Percentiles rank a stretch among this genome's conserved stretches.
phyloP scores from a whole-genome alignment of 1,140 invertebrate species.

The Chlorops oryzae region DNA sequence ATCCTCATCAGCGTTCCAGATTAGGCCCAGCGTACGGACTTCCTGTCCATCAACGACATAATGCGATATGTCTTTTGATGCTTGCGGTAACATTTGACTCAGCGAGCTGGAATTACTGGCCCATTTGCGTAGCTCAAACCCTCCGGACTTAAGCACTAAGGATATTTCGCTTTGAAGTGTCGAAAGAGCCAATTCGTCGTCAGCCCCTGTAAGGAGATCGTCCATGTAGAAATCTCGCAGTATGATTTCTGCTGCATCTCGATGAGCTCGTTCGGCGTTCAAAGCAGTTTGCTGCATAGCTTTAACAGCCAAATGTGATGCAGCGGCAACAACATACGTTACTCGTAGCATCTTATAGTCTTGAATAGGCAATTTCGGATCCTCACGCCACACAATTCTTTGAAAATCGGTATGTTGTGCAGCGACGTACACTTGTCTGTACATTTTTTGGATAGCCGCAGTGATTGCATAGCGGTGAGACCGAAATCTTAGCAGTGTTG shows the following conservation, averaged over 20 bases:
- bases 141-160: no score
- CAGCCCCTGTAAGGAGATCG: no score
- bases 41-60: background rate
- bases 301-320: constrained; percentile 34
- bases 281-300: constrained; percentile 30
- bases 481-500: constrained; percentile 17
- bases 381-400: constrained; percentile 41
- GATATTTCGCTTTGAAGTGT: no score
- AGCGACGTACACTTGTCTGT: constrained; percentile 18
- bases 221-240: background rate
- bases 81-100: no score
- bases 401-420: constrained; percentile 20
- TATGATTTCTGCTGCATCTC: constrained; percentile 13
- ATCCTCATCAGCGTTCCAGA: background rate
- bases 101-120: no score
- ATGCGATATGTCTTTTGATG: no score
- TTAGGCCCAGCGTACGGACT: background rate
- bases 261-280: constrained; percentile 21
- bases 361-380: constrained; percentile 12
- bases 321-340: constrained; percentile 32
- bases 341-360: constrained; percentile 20
- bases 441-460: constrained; percentile 23
- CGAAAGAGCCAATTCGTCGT: no score
- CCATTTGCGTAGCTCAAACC: no score
- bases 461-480: constrained; percentile 15